Percentiles rank a stretch among this genome's conserved stretches.
Evolutionary conservation across 2,113 vertebrate genomes (phyloP).

Genomic region (Pleuronectes platessa): DNA sequence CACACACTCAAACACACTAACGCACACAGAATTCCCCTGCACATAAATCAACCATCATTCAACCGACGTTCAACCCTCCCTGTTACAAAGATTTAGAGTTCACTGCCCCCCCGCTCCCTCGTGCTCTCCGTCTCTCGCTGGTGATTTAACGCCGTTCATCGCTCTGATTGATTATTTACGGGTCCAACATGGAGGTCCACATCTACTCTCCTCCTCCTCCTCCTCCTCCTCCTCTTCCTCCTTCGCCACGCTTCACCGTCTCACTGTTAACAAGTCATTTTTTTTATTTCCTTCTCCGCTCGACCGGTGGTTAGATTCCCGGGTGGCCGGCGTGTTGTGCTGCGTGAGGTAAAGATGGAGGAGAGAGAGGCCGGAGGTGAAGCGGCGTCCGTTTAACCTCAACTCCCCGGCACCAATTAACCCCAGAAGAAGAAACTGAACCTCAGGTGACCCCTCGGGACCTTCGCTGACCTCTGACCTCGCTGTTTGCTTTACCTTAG

Average conservation of each 20-base stretch:
- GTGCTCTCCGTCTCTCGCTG: constrained; percentile 24
- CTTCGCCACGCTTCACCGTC: no score
- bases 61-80: constrained; percentile 5
- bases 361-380: constrained; percentile 27
- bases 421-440: constrained; percentile 40
- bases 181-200: constrained; percentile 27
- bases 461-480: background rate
- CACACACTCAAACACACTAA: background rate
- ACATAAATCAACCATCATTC: constrained; percentile 49
- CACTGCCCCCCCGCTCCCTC: background rate
- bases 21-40: constrained; percentile 4
- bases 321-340: constrained; percentile 20
- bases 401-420: constrained; percentile 68
- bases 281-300: no score
- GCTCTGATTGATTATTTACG: constrained; percentile 61
- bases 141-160: constrained; percentile 52
- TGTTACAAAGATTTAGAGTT: constrained; percentile 56
- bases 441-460: constrained; percentile 18
- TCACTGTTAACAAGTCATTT: no score
- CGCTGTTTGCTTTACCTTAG: background rate
- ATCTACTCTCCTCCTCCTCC: constrained; percentile 17
- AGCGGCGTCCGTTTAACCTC: constrained; percentile 9
- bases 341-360: constrained; percentile 42
- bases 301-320: background rate
- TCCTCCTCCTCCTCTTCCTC: background rate